phyloP scores from a whole-genome alignment of 35 echinoderm and acorn worm genomes.

The Stichopus chloronotus region DNA sequence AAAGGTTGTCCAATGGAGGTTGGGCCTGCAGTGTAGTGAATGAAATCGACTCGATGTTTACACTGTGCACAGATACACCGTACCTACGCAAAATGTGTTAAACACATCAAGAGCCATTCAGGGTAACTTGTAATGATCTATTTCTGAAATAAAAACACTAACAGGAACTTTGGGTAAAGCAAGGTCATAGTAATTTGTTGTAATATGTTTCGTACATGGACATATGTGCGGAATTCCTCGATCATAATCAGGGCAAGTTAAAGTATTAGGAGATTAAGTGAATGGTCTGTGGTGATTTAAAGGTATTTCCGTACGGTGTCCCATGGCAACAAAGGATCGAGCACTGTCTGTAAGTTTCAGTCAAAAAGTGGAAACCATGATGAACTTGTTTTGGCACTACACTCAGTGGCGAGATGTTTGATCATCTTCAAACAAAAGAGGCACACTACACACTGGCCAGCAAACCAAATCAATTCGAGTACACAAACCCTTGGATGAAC shows the following conservation, averaged over 20 bases:
- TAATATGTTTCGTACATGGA: neutral
- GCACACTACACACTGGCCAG: no score
- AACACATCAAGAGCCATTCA: neutral
- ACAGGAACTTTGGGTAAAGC: neutral
- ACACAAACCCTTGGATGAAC: no score
- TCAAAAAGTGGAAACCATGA: neutral
- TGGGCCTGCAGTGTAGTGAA: neutral
- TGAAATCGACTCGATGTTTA: neutral
- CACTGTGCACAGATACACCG: neutral
- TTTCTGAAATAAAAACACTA: neutral
- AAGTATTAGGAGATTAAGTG: neutral
- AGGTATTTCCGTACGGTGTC: neutral
- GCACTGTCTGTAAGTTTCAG: neutral
- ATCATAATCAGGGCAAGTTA: neutral
- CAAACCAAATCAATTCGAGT: no score
- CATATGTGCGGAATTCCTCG: neutral
- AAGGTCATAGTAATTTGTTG: neutral
- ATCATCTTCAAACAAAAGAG: no score
- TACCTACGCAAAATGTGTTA: neutral
- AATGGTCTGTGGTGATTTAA: neutral
- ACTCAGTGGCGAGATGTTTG: no score
- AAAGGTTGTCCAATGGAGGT: neutral
- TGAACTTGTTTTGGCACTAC: neutral
- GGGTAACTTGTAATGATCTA: neutral
- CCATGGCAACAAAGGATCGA: neutral